Evolutionary conservation across 2,888 invertebrate genomes (phyloP).

Genomic region (Ctenicera cuprea): DNA sequence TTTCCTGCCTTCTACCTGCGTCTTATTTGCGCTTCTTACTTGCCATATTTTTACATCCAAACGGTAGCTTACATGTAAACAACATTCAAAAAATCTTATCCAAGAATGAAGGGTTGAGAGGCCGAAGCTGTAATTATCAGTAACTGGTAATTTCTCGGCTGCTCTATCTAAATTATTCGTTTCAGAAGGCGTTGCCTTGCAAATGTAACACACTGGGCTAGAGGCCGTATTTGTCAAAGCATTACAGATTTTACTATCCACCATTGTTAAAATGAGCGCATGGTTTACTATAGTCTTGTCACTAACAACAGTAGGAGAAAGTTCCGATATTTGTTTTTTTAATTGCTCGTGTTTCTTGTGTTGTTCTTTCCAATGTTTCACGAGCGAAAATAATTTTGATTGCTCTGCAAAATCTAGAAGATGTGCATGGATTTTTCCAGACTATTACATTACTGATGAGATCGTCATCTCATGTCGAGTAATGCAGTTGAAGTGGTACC

Average conservation of each 20-base stretch:
- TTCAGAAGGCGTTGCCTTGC: not conserved
- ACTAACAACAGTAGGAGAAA: too few relatives aligned
- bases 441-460: not conserved
- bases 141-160: too few relatives aligned
- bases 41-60: not conserved
- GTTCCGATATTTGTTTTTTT: too few relatives aligned
- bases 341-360: not conserved
- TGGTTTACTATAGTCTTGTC: too few relatives aligned
- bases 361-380: not conserved
- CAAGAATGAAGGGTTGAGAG: too few relatives aligned
- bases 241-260: not conserved
- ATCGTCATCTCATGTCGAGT: conserved; percentile 1
- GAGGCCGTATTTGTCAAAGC: not conserved
- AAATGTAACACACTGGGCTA: not conserved
- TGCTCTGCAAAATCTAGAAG: not conserved
- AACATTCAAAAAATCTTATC: too few relatives aligned
- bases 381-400: not conserved
- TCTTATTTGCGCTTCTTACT: too few relatives aligned
- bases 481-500: conserved; percentile 7
- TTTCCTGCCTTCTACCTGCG: too few relatives aligned
- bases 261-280: conserved; percentile 63
- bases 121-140: too few relatives aligned
- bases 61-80: not conserved
- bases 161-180: too few relatives aligned
- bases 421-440: conserved; percentile 3